These are phyloP conservation scores for Aphodius granarius DNA, from an alignment of 2,888 invertebrate species.

Conservation along the genomic window DNA sequence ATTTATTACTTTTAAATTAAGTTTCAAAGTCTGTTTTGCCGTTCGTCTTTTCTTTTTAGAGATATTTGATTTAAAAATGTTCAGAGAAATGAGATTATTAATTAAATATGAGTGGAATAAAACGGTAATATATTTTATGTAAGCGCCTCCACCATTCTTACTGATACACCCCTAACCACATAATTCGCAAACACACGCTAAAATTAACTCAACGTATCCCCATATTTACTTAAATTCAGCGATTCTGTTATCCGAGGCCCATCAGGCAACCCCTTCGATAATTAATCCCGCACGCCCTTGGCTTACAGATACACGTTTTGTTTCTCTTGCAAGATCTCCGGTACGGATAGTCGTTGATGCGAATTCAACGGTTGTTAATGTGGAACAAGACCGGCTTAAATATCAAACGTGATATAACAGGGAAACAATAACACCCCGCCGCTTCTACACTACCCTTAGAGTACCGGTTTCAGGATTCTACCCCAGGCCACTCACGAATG, in stretches of 20 bases:
- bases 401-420: conserved; percentile 12
- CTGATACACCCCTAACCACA: too few relatives aligned
- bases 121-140: too few relatives aligned
- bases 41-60: too few relatives aligned
- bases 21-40: too few relatives aligned
- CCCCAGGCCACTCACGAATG: background rate
- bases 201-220: background rate
- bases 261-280: background rate
- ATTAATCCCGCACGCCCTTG: background rate
- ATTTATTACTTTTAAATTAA: too few relatives aligned
- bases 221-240: background rate
- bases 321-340: background rate
- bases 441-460: background rate
- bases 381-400: conserved; percentile 5
- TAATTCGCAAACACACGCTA: too few relatives aligned
- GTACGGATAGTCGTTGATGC: background rate
- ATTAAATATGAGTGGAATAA: too few relatives aligned
- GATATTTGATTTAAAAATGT: too few relatives aligned
- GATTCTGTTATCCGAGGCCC: background rate
- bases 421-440: conserved; percentile 9
- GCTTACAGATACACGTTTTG: background rate
- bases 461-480: background rate
- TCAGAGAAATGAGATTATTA: too few relatives aligned
- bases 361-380: conserved; percentile 4
- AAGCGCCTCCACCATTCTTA: too few relatives aligned